Evolutionary conservation across 2,888 invertebrate genomes (phyloP), one percentile per base, ranked within the genome.

Genomic region (Dryobota labecula): DNA sequence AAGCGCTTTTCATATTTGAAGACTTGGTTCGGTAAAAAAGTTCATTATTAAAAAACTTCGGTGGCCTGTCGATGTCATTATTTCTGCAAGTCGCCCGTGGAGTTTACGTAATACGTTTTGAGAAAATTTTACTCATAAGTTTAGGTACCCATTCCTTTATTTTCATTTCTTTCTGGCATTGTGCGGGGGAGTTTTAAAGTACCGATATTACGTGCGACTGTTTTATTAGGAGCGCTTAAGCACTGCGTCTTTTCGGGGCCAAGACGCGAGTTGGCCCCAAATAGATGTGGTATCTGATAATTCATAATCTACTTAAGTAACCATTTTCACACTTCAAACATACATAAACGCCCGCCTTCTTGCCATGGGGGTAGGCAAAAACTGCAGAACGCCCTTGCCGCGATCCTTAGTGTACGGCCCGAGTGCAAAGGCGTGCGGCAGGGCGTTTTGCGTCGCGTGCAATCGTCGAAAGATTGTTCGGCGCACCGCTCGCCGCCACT

Each of bases 31-130:
- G 75, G 76, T 83, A 73, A 80, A 85, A 75, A 90, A 90, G 85
- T 90, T 89, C 77, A 85, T 88, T 89, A 90, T 90, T 90, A 89
- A 90, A 90, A 90, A 91, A 91, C 86, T 91, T 87, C 71, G 74
- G 75, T 78, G 61, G 73, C 82, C 81, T 87, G 81, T 82, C 76
- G 83, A 82, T 86, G 72, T 78, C 83, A 71, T 85, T 83, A 86
- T 83, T 83, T 80, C 79, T 76, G 68, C 65, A 80, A 85, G 77
- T 79, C 74, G 75, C 73, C 70, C 61, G 76, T 38, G 67, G 67
- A 75, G 71, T 71, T 80, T 80, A 77, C 73, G 77, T 83, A 76
- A 83, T 80, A 82, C 75, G 70, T 72, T 83, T 84, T 61, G 49
- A 53, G 77, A 76, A 77, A 62, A 45, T 67, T 70, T 80, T 80